Evolutionary conservation across 1,140 invertebrate species (phyloP).

Genomic region (Drosophila orena): DNA sequence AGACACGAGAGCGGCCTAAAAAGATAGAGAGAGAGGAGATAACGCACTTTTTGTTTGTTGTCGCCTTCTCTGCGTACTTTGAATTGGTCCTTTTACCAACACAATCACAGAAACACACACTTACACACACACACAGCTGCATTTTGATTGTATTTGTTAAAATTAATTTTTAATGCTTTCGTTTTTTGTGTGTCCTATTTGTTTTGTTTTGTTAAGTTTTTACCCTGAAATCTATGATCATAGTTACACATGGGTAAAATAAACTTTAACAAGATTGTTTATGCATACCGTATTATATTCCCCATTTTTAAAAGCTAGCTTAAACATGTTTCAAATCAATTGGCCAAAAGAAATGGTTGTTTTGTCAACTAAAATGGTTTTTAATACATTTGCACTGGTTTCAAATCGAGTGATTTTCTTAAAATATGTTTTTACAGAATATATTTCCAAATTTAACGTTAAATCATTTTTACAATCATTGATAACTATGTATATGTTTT

Average conservation of each 20-base stretch:
- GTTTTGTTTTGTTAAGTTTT: constrained; percentile 12
- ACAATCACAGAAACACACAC: constrained; percentile 19
- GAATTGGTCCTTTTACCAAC: constrained; percentile 23
- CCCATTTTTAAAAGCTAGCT: no score
- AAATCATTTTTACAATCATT: no score
- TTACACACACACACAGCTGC: neutral
- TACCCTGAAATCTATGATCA: no score
- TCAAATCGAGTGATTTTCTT: no score
- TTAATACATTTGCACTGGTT: no score
- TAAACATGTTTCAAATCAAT: no score
- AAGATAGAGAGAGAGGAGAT: neutral
- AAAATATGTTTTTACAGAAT: no score
- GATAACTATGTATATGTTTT: neutral
- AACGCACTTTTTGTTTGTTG: neutral
- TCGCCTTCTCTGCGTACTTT: neutral
- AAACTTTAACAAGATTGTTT: neutral
- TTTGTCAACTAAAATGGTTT: no score
- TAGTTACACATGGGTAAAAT: neutral
- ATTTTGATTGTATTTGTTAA: neutral
- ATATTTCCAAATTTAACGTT: no score
- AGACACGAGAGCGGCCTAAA: neutral
- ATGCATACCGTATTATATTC: neutral
- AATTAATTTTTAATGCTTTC: constrained; percentile 40
- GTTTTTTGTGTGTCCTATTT: constrained; percentile 15
- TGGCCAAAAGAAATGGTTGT: no score